A percentile compares a stretch with the other conserved stretches of the same genome.
phyloP scores from a whole-genome alignment of 2,888 invertebrate species.

The Tribolium freemani region DNA sequence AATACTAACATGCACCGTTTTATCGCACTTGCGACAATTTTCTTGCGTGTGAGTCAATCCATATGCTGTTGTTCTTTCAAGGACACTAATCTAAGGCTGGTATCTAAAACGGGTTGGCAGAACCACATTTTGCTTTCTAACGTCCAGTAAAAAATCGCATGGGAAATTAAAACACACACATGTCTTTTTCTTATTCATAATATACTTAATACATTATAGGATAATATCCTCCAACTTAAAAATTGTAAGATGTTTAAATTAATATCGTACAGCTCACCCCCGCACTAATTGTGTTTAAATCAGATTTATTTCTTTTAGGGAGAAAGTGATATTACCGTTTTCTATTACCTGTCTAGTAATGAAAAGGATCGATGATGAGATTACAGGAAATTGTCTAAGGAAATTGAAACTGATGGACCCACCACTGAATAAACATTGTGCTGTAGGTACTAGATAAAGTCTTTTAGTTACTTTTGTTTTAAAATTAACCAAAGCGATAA shows the following conservation, averaged over 20 bases:
- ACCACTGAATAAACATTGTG: neutral
- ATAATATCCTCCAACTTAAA: too few species aligned
- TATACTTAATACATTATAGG: too few species aligned
- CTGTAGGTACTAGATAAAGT: neutral
- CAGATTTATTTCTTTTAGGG: too few species aligned
- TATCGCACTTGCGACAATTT: neutral
- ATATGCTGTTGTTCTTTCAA: neutral
- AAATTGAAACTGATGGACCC: conserved; percentile 1
- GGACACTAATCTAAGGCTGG: neutral
- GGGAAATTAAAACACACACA: too few species aligned
- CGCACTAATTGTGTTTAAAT: too few species aligned
- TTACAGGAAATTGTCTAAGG: conserved; percentile 5
- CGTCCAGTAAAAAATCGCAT: neutral
- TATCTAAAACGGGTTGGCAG: neutral
- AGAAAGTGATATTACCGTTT: neutral
- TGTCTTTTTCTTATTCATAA: too few species aligned
- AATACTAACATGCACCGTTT: neutral
- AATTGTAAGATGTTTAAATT: too few species aligned
- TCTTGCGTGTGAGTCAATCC: neutral
- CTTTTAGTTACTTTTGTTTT: neutral
- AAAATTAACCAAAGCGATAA: neutral
- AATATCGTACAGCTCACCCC: too few species aligned
- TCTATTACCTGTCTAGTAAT: neutral
- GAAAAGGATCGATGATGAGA: conserved; percentile 1
- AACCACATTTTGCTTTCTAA: neutral